Percentiles rank a stretch among this genome's conserved stretches.
These are phyloP conservation scores for Pollimyrus isidori DNA, from an alignment of 2,113 vertebrate genomes.

Conservation along the genomic window DNA sequence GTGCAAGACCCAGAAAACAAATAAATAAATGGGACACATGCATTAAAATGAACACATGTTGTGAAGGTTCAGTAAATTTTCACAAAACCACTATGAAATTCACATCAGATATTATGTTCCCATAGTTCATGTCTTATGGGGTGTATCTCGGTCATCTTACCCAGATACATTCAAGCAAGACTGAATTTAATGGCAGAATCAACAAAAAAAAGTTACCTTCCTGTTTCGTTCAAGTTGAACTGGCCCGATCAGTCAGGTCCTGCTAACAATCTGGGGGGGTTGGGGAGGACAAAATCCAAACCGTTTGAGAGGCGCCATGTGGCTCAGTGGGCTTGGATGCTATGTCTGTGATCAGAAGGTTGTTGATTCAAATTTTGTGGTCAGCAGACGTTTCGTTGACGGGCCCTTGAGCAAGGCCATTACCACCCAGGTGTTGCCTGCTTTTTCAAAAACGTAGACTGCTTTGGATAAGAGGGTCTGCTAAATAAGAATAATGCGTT, in stretches of 20 bases:
- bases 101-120: background rate
- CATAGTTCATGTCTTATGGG: background rate
- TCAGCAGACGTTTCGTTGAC: background rate
- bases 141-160: background rate
- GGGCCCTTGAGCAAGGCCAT: background rate
- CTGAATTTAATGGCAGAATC: background rate
- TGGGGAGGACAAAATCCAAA: background rate
- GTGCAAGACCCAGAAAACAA: constrained; percentile 18
- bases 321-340: background rate
- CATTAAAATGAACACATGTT: background rate
- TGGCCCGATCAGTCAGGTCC: background rate
- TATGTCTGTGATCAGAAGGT: background rate
- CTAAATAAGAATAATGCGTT: background rate
- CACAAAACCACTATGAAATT: background rate
- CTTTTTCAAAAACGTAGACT: background rate
- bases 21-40: background rate
- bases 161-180: background rate
- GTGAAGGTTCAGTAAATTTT: background rate
- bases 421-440: background rate
- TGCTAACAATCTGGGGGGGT: background rate
- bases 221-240: background rate
- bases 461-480: background rate
- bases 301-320: background rate
- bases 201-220: background rate
- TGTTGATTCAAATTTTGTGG: background rate